Percentiles rank a stretch among this genome's conserved stretches.
These are phyloP conservation scores for Malthinus flaveolus DNA, from an alignment of 2,888 invertebrate species.

Conservation along the genomic window DNA sequence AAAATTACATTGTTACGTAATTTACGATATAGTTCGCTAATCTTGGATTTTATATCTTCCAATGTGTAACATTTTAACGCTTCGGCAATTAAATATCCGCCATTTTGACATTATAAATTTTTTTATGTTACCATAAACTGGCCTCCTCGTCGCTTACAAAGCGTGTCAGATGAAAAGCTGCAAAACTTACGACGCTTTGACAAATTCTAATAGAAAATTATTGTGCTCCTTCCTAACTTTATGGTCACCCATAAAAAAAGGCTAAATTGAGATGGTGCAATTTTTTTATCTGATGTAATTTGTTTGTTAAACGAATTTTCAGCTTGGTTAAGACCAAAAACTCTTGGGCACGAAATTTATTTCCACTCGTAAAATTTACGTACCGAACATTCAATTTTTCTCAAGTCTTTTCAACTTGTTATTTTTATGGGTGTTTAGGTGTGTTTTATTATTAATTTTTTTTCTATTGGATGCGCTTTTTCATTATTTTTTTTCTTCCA, in stretches of 20 bases:
- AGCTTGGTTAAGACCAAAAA: background rate
- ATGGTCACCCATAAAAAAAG: background rate
- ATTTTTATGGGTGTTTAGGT: no score
- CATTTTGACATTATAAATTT: conserved; percentile 20
- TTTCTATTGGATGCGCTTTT: no score
- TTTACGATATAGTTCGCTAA: conserved; percentile 10
- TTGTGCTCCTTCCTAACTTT: conserved; percentile 8
- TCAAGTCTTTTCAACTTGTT: no score
- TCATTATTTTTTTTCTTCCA: no score
- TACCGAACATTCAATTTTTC: no score
- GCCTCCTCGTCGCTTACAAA: conserved; percentile 16
- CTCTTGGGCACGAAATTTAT: background rate
- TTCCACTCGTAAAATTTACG: background rate
- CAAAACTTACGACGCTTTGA: conserved; percentile 16
- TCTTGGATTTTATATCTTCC: background rate
- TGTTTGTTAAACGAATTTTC: conserved; percentile 5
- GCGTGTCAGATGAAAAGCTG: conserved; percentile 13
- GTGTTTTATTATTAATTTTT: no score
- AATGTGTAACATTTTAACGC: conserved; percentile 9
- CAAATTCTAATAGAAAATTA: conserved; percentile 11
- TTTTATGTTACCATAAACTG: conserved; percentile 21
- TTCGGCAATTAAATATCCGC: conserved; percentile 11
- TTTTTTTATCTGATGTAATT: conserved; percentile 7
- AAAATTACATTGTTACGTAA: conserved; percentile 11
- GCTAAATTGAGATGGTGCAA: background rate